Base-by-base conservation (phyloP, 92 coral and sea anemone genomes). In the Paragorgia papillata region DNA sequence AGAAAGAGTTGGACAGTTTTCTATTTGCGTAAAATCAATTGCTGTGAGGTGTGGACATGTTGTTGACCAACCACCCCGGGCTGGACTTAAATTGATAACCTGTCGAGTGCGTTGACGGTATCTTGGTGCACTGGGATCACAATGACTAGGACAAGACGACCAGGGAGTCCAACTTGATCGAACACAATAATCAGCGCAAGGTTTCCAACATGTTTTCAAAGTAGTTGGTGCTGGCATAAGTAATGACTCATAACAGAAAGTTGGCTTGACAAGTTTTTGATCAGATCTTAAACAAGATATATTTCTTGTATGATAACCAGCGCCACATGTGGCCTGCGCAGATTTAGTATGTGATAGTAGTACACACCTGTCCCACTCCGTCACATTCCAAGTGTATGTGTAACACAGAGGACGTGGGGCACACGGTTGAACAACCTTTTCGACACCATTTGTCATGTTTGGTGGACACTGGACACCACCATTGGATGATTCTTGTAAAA, bases 21-120 rank as follows among this genome's bases (percentile, higher is more conserved):
- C 64, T 19, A 15, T 51, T 39, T 71, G 64, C 0, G 64, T 12
- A 55, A 71, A 33, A 71, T 71, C 78, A 15, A 54, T 7, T 21
- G 63, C 63, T 24, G 50, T 31, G 49, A 71, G 64, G 29, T 30
- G 58, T 32, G 78, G 78, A 15, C 78, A 71, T 19, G 61, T 71
- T 2, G 78, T 58, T 28, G 62, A 14, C 27, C 53, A 71, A 18
- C 78, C 78, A 54, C 78, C 78, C 0, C 78, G 64, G 7, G 64
- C 78, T 26, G 78, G 78, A 33, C 78, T 71, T 28, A 71, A 41
- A 17, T 34, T 71, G 14, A 71, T 32, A 22, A 71, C 78, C 41
- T 53, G 62, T 7, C 78, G 78, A n/a, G 48, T 18, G 20, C 78
- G 30, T 0, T 8, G 0, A 34, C 78, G 35, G 50, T 14, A 56